Percentiles rank a stretch among this genome's conserved stretches.
These are phyloP conservation scores for Muntiacus muntjak DNA, from an alignment of 2,113 vertebrate genomes.

Conservation along the genomic window DNA sequence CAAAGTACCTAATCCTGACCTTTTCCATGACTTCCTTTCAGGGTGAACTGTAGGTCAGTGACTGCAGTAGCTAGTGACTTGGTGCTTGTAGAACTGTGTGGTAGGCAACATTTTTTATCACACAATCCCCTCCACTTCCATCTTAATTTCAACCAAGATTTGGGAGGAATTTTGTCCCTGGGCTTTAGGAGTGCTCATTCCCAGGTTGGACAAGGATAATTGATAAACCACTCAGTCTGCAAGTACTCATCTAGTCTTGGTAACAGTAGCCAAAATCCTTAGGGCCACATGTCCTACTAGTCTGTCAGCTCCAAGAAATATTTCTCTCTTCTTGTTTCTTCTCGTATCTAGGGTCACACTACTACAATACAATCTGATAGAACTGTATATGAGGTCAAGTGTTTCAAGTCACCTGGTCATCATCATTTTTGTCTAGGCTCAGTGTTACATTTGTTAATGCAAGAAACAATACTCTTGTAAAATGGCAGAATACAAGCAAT, in stretches of 20 bases:
- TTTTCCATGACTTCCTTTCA: not conserved
- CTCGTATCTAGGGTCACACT: not conserved
- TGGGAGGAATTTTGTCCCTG: not conserved
- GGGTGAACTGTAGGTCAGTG: not conserved
- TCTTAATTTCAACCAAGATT: not conserved
- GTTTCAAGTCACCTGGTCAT: not conserved
- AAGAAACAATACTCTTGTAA: not conserved
- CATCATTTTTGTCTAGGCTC: not conserved
- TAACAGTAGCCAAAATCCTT: not conserved
- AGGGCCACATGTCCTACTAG: not conserved
- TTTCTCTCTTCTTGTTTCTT: not conserved
- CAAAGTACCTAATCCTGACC: not conserved
- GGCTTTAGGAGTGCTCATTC: not conserved
- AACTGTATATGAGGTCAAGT: not conserved
- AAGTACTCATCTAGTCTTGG: not conserved
- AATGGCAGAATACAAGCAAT: not conserved
- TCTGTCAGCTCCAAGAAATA: not conserved
- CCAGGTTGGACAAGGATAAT: not conserved
- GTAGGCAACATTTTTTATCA: not conserved
- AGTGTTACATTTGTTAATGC: not conserved
- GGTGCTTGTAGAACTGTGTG: not conserved
- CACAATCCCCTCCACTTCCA: not conserved
- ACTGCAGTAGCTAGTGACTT: not conserved
- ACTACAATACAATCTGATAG: not conserved
- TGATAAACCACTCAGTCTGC: not conserved